phyloP scores from a whole-genome alignment of 2,797 vertebrate genomes.

The Tinamus major region DNA sequence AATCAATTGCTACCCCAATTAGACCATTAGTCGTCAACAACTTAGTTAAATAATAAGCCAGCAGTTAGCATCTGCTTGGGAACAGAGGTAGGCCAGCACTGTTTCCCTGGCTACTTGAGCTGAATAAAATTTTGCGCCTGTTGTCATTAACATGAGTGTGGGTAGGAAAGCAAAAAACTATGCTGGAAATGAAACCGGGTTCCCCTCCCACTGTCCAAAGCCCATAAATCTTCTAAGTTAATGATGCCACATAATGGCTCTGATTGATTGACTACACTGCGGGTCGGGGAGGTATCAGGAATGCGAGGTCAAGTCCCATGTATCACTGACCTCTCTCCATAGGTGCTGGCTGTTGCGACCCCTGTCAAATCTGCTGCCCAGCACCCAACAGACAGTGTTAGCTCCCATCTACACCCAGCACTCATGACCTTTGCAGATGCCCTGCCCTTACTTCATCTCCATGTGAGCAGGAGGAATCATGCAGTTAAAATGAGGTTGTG shows the following conservation, averaged over 20 bases:
- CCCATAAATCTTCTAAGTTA: slow-evolving; percentile 57
- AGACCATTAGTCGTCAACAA: slow-evolving; percentile 33
- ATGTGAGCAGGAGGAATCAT: slow-evolving; percentile 5
- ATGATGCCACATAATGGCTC: slow-evolving; percentile 45
- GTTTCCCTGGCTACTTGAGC: slow-evolving; percentile 50
- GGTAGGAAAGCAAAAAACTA: slow-evolving; percentile 39
- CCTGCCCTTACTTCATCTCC: not conserved
- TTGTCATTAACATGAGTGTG: not conserved
- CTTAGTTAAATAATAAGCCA: slow-evolving; percentile 41
- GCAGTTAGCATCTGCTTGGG: slow-evolving; percentile 29
- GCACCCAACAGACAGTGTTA: not conserved
- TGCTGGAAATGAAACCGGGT: slow-evolving; percentile 36
- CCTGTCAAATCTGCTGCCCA: not conserved
- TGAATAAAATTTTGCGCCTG: not conserved
- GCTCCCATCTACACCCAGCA: not conserved
- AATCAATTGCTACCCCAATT: slow-evolving; percentile 44
- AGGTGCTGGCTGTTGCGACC: not conserved
- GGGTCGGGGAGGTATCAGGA: not conserved
- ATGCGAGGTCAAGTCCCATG: slow-evolving; percentile 50
- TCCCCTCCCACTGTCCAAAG: slow-evolving; percentile 52
- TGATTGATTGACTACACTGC: slow-evolving; percentile 2
- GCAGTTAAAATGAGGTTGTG: not conserved
- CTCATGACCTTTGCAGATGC: not conserved
- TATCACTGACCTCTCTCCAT: slow-evolving; percentile 15
- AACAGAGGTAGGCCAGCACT: not conserved